phyloP scores from a whole-genome alignment of 2,113 vertebrate species.

The Phrynocephalus versicolor region DNA sequence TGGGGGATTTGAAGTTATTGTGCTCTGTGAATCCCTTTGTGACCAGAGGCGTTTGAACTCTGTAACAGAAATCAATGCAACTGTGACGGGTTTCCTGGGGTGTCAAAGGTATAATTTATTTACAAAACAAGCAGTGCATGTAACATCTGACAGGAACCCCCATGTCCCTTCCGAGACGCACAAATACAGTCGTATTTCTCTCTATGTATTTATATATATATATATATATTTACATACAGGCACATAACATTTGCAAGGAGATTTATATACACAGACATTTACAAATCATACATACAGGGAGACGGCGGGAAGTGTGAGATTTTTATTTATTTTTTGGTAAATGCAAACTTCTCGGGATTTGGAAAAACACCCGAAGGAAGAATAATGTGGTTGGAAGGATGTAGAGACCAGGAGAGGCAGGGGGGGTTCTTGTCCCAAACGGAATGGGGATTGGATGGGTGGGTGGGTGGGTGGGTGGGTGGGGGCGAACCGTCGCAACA shows the following conservation, averaged over 20 bases:
- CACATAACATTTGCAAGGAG: not conserved
- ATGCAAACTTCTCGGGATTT: too few species aligned
- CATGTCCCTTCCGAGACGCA: slow-evolving; percentile 25
- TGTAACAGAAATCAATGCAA: not conserved
- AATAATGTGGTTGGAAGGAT: too few species aligned
- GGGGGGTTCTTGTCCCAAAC: too few species aligned
- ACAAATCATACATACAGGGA: slow-evolving; percentile 15
- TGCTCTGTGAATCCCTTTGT: too few species aligned
- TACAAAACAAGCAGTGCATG: slow-evolving; percentile 43
- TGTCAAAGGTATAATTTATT: slow-evolving; percentile 46
- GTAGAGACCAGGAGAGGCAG: too few species aligned
- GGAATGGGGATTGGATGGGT: too few species aligned
- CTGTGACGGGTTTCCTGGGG: not conserved
- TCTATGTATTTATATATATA: not conserved
- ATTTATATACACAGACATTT: slow-evolving; percentile 36
- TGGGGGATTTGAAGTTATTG: too few species aligned
- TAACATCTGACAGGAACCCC: not conserved
- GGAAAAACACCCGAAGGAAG: too few species aligned
- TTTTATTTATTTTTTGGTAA: too few species aligned
- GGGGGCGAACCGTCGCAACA: too few species aligned
- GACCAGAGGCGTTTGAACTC: too few species aligned
- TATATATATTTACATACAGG: not conserved
- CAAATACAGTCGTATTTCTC: not conserved
- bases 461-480: too few species aligned
- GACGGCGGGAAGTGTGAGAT: not conserved